Conservation (phyloP, 2,797 vertebrate species). For the Psittacula echo region DNA sequence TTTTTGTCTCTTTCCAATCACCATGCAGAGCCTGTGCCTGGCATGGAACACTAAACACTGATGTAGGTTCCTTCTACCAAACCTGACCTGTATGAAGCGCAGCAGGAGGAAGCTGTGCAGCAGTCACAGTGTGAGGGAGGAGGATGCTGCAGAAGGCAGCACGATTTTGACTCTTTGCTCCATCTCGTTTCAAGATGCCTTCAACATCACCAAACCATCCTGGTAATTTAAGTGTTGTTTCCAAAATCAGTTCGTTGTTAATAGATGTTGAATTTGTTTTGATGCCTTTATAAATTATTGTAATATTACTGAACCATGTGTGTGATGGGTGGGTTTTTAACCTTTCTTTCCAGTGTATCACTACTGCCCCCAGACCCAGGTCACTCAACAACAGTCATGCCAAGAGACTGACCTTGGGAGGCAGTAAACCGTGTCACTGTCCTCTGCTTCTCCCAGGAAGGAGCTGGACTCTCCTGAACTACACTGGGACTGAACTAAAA, state of each 20-base stretch:
- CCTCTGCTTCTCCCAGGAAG: not conserved
- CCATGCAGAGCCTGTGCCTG: not conserved
- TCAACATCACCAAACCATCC: constrained; percentile 21
- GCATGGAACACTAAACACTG: not conserved
- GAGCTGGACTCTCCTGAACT: not conserved
- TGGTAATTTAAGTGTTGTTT: constrained; percentile 19
- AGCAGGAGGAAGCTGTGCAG: not conserved
- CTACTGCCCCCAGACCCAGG: accelerated
- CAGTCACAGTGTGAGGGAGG: not conserved
- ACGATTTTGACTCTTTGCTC: not conserved
- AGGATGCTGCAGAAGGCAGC: not conserved
- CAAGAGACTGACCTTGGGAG: not conserved
- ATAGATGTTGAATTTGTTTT: constrained; percentile 38
- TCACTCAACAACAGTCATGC: not conserved
- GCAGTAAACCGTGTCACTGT: accelerated
- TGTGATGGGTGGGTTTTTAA: not conserved
- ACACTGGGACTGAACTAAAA: accelerated
- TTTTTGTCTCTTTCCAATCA: not conserved
- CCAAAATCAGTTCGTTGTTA: constrained; percentile 36
- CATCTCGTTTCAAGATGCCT: constrained; percentile 58
- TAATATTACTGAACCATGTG: not conserved
- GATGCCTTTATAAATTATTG: constrained; percentile 73
- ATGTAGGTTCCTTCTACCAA: not conserved
- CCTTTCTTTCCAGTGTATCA: not conserved
- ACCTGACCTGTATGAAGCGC: not conserved